Conservation (phyloP, 2,888 invertebrate genomes). For the Thecocarcelia acutangulata region DNA sequence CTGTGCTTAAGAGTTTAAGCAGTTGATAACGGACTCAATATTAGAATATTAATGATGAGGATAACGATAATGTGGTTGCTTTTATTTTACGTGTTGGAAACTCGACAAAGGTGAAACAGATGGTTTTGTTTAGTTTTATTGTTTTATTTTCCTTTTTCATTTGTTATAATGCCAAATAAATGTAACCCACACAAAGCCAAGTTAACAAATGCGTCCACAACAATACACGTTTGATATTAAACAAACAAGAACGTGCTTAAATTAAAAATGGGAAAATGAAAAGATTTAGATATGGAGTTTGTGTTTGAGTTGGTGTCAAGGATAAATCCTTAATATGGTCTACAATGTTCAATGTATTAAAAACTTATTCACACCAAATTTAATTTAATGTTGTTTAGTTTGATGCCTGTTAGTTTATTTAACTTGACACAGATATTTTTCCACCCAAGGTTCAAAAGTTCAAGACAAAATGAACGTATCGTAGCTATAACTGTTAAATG, state of each 20-base stretch:
- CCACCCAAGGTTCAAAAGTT: background rate
- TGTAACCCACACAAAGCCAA: background rate
- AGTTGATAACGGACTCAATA: background rate
- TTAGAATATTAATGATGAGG: background rate
- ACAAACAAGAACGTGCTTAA: no score
- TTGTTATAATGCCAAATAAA: no score
- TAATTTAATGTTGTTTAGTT: slow-evolving; percentile 35
- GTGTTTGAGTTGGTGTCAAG: no score
- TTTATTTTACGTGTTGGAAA: slow-evolving; percentile 1
- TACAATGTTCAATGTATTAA: background rate
- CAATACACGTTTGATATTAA: no score
- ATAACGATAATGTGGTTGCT: background rate
- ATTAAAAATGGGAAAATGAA: no score
- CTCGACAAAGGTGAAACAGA: slow-evolving; percentile 29
- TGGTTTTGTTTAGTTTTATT: background rate
- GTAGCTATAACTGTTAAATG: no score
- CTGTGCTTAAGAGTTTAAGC: background rate
- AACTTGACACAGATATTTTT: slow-evolving; percentile 29
- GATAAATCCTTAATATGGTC: no score
- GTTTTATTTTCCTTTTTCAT: background rate
- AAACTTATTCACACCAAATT: slow-evolving; percentile 40
- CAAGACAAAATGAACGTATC: no score
- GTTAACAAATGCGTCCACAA: background rate
- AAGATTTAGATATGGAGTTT: no score
- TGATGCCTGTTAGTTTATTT: slow-evolving; percentile 9